Conservation (phyloP, 2,888 invertebrate genomes). For the Eristalis intricaria region DNA sequence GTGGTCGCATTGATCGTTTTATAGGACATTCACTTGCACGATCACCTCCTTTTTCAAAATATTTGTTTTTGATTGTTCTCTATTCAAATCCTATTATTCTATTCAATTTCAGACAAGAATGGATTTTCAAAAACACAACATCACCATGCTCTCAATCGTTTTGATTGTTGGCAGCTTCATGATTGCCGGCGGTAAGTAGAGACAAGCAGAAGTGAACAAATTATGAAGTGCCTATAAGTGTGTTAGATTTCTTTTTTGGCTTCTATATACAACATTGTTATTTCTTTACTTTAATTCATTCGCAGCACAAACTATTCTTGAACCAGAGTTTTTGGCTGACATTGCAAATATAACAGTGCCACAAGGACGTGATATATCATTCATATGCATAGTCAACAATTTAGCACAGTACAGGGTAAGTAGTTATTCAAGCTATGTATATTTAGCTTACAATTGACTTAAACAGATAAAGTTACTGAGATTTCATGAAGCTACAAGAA, state of each 20-base stretch:
- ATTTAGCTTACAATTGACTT: too few species aligned
- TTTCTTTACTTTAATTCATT: background rate
- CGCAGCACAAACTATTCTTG: constrained; percentile 87
- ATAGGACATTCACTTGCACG: too few species aligned
- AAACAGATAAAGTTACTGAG: too few species aligned
- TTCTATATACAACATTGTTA: constrained; percentile 72
- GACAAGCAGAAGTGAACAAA: background rate
- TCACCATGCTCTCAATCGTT: background rate
- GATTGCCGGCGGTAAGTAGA: background rate
- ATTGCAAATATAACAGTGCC: constrained; percentile 93
- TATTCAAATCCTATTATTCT: background rate
- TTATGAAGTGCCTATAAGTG: background rate
- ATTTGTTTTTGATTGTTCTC: background rate
- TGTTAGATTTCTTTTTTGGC: constrained; percentile 28
- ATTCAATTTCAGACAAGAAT: background rate
- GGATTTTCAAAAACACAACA: background rate
- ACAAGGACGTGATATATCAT: constrained; percentile 92
- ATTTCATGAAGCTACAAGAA: too few species aligned
- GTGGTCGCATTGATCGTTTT: too few species aligned
- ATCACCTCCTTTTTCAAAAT: too few species aligned
- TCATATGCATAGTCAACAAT: constrained; percentile 95
- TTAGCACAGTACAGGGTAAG: constrained; percentile 92
- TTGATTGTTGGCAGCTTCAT: background rate
- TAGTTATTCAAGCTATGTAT: too few species aligned
- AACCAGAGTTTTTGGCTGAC: constrained; percentile 92